phyloP scores from a whole-genome alignment of 2,888 invertebrate species.

The Arctia plantaginis region DNA sequence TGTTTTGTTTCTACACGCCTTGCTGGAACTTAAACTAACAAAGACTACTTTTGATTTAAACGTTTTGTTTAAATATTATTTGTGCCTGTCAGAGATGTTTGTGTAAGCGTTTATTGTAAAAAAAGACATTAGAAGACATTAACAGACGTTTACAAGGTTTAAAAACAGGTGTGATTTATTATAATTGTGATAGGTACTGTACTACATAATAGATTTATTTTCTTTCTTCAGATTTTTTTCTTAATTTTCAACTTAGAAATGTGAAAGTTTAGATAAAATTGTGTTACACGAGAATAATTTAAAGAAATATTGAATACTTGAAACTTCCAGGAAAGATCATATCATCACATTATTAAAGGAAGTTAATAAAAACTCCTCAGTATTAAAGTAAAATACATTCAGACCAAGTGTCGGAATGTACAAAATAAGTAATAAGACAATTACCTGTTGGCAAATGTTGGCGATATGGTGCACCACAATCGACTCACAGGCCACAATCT shows the following conservation, averaged over 20 bases:
- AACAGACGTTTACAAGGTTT: background rate
- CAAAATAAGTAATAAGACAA: constrained; percentile 76
- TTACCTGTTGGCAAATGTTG: constrained; percentile 82
- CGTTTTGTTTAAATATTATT: constrained; percentile 27
- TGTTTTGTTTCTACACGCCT: constrained; percentile 49
- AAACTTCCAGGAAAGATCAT: constrained; percentile 22
- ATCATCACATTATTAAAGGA: constrained; percentile 1
- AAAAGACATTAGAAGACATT: background rate
- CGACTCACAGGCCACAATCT: constrained; percentile 73
- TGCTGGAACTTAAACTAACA: constrained; percentile 50
- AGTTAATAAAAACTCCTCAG: constrained; percentile 7
- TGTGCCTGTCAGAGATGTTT: constrained; percentile 27
- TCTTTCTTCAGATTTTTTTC: too few species aligned
- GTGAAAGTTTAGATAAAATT: background rate
- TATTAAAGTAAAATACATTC: constrained; percentile 39
- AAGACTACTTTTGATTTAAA: constrained; percentile 43
- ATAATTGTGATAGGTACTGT: background rate
- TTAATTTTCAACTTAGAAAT: background rate
- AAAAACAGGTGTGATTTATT: background rate
- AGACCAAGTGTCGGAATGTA: constrained; percentile 70
- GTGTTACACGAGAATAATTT: background rate
- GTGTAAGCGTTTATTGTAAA: constrained; percentile 9
- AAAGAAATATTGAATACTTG: background rate
- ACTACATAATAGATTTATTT: background rate
- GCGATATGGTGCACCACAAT: constrained; percentile 76